Percentiles rank a stretch among this genome's conserved stretches.
phyloP scores from a whole-genome alignment of 2,888 invertebrate species.

The Alentia gelatinosa region DNA sequence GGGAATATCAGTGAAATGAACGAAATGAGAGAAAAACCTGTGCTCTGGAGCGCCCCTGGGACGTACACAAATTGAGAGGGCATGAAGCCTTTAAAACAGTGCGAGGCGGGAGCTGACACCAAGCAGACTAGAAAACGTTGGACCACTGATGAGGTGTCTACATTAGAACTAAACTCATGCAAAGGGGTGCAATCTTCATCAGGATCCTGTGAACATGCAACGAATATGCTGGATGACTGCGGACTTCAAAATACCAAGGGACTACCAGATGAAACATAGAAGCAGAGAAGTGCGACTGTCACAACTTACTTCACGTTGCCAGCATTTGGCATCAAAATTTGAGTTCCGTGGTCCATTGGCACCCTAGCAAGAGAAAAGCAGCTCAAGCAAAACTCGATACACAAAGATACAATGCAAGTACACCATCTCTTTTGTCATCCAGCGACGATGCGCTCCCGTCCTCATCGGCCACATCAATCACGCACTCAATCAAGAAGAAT shows the following conservation, averaged over 20 bases:
- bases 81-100: background rate
- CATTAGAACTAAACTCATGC: background rate
- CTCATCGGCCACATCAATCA: too few relatives aligned
- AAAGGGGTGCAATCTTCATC: background rate
- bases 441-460: background rate
- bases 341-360: conserved; percentile 61
- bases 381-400: conserved; percentile 19
- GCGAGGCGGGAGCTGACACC: background rate
- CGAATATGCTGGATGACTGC: background rate
- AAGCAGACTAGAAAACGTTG: background rate
- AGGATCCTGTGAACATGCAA: background rate
- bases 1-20: too few relatives aligned
- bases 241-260: background rate
- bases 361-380: conserved; percentile 61
- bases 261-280: conserved; percentile 9
- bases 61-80: background rate
- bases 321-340: conserved; percentile 68
- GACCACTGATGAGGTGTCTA: background rate
- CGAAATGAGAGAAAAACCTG: too few relatives aligned
- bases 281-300: conserved; percentile 53
- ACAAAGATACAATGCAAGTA: background rate
- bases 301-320: conserved; percentile 69
- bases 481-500: background rate
- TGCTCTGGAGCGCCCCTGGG: background rate
- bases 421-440: background rate